Evolutionary conservation across 2,797 vertebrate species (phyloP), one percentile per base, ranked within the genome.

Genomic region (Sebastes hopkinsi): DNA sequence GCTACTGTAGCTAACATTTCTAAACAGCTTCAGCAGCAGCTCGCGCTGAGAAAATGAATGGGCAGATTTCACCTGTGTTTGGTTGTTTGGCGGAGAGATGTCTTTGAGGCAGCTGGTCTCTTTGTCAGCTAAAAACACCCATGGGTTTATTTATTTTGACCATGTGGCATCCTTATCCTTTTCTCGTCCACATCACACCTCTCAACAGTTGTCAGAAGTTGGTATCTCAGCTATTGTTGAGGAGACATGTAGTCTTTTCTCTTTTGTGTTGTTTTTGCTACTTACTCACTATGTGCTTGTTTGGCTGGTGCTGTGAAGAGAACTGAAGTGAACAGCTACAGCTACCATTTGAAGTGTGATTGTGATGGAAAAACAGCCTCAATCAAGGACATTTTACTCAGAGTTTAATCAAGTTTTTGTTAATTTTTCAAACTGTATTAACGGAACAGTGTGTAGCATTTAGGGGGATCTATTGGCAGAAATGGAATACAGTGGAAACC

Each of bases 1-100:
- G 86, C 90, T 87, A 76, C 87, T 67, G 89, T 81, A 86, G 81
- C 64, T 87, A 88, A 85, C 82, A 73, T 87, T 77, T 82, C 82
- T 67, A 75, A 88, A 87, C 70, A 85, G 79, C 83, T 84, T 61
- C 81, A 80, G 77, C 66, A 72, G 82, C 77, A 77, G 77, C 70
- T 80, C 14, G 4, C 72, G 34, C 72, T 81, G 54, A 80, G 74
- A 79, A 82, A 84, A 90, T 85, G 80, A 90, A 87, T 86, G 77
- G 73, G 69, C 78, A 83, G 66, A 82, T 87, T 85, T 83, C 77
- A 83, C 38, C 67, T 52, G 68, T 56, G 72, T 67, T 79, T 5
- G 55, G n/a, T 58, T 84, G 36, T 55, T 67, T 81, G 82, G 70
- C 29, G 1, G 58, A 80, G 72, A 84, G 69, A 77, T 11, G 29